phyloP scores from a whole-genome alignment of 2,888 invertebrate genomes.

The Volucella inflata region DNA sequence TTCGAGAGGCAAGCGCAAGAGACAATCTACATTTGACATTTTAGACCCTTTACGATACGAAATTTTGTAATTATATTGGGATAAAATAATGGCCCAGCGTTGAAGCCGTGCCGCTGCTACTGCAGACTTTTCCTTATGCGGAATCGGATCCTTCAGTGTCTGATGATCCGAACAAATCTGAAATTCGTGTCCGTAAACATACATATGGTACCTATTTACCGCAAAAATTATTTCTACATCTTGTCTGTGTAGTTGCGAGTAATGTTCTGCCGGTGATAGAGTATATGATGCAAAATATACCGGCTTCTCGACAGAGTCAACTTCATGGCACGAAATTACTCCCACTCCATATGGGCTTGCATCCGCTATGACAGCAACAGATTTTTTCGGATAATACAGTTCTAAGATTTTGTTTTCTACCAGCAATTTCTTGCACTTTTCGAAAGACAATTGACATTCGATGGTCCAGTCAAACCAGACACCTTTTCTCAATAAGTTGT shows the following conservation, averaged over 20 bases:
- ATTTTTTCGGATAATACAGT: conserved; percentile 48
- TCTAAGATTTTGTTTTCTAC: conserved; percentile 25
- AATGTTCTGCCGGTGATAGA: conserved; percentile 62
- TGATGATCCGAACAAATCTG: conserved; percentile 69
- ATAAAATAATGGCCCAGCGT: not conserved
- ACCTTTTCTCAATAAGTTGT: too few relatives aligned
- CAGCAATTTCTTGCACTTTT: not conserved
- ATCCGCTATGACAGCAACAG: conserved; percentile 45
- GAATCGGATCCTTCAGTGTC: not conserved
- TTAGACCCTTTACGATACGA: conserved; percentile 5
- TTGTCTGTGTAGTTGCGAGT: conserved; percentile 79
- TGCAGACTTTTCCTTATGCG: too few relatives aligned
- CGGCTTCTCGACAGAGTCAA: conserved; percentile 56
- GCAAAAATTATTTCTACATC: conserved; percentile 81
- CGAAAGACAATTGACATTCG: not conserved
- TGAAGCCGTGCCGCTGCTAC: too few relatives aligned
- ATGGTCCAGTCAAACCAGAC: too few relatives aligned
- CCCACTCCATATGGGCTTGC: conserved; percentile 50
- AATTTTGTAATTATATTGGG: not conserved
- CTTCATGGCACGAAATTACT: conserved; percentile 42
- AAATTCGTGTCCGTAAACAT: conserved; percentile 78
- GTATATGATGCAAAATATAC: conserved; percentile 57
- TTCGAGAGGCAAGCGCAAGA: too few relatives aligned
- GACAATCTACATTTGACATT: too few relatives aligned
- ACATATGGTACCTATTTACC: conserved; percentile 81